A percentile compares a stretch with the other conserved stretches of the same genome.
These are phyloP conservation scores for Trissonchulus sp. DNA, from an alignment of 2,888 invertebrate species.

Conservation along the genomic window DNA sequence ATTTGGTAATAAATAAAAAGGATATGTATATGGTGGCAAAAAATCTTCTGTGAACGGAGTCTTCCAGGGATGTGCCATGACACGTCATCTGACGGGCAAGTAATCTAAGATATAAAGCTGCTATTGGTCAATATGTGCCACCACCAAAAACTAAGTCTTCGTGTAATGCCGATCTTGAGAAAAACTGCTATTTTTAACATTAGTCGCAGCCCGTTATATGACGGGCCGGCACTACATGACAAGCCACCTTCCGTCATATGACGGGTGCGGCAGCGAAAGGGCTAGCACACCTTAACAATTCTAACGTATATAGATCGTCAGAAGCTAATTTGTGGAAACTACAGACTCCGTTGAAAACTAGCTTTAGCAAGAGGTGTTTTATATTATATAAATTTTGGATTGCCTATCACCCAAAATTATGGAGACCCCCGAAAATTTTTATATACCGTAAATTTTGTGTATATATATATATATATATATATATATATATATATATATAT, in stretches of 20 bases:
- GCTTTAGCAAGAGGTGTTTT: too few relatives aligned
- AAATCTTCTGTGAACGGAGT: not conserved
- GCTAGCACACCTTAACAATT: not conserved
- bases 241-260: not conserved
- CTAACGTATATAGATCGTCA: too few relatives aligned
- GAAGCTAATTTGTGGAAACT: too few relatives aligned
- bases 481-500: too few relatives aligned
- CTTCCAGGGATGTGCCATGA: not conserved
- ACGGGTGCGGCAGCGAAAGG: not conserved
- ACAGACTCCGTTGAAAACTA: too few relatives aligned
- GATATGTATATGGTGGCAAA: not conserved
- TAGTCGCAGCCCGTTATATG: slow-evolving; percentile 12
- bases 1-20: too few relatives aligned
- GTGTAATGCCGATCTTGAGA: not conserved
- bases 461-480: too few relatives aligned
- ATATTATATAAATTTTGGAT: too few relatives aligned
- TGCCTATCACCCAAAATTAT: too few relatives aligned
- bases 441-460: too few relatives aligned
- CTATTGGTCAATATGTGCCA: not conserved
- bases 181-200: slow-evolving; percentile 11
- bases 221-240: not conserved
- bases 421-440: too few relatives aligned
- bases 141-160: not conserved
- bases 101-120: not conserved
- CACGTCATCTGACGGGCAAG: not conserved